Evolutionary conservation across 1,140 invertebrate species (phyloP).

Genomic region (Dinoponera quadriceps): DNA sequence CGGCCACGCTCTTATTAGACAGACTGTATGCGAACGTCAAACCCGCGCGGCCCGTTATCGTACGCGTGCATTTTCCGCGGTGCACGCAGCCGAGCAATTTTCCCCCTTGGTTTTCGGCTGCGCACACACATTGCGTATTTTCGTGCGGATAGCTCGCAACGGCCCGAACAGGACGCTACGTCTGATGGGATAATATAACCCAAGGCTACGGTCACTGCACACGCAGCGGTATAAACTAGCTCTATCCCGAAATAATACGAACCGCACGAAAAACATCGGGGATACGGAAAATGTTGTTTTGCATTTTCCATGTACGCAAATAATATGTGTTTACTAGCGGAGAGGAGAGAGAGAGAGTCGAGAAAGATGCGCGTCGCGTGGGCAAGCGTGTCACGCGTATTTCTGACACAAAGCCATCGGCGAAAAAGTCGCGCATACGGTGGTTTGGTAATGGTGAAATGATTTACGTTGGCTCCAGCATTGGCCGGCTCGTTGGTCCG

Average conservation of each 20-base stretch:
- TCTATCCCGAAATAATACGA: slow-evolving; percentile 50
- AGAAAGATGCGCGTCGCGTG: background rate
- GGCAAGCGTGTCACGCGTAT: background rate
- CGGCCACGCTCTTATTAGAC: too few species aligned
- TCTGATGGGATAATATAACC: slow-evolving; percentile 47
- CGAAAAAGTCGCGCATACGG: background rate
- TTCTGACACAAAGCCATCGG: background rate
- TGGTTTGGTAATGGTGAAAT: too few species aligned
- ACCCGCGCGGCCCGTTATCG: background rate
- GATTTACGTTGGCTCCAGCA: too few species aligned
- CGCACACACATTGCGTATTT: background rate
- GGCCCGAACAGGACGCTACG: slow-evolving; percentile 19
- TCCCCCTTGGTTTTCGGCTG: slow-evolving; percentile 13
- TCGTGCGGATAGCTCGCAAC: slow-evolving; percentile 26
- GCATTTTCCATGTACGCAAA: slow-evolving; percentile 37
- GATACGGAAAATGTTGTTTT: slow-evolving; percentile 44
- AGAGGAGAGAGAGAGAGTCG: background rate
- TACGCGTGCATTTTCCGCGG: background rate
- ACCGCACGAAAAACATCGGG: slow-evolving; percentile 39
- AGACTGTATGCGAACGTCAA: too few species aligned
- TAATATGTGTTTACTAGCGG: slow-evolving; percentile 12
- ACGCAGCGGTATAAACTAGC: background rate
- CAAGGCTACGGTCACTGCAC: slow-evolving; percentile 38
- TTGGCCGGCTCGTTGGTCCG: too few species aligned
- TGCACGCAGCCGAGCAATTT: background rate